Evolutionary conservation across 2,113 vertebrate genomes (phyloP).

Genomic region (Dendrocopos noguchii): DNA sequence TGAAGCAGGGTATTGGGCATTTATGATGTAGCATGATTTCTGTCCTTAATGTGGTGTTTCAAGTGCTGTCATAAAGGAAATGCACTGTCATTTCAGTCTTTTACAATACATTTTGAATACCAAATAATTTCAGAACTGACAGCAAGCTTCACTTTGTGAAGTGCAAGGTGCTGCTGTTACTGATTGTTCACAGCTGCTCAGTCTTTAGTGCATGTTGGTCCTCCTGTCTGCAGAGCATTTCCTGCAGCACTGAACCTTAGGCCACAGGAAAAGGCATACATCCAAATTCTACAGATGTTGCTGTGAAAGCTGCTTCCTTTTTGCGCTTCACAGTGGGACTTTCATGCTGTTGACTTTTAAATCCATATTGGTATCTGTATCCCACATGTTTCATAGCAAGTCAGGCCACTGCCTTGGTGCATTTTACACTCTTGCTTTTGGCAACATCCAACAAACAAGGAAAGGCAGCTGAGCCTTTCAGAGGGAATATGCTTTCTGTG

Average conservation of each 20-base stretch:
- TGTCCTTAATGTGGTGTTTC: rapidly evolving
- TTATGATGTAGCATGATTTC: not conserved
- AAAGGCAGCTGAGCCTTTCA: not conserved
- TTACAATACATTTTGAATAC: not conserved
- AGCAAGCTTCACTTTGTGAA: not conserved
- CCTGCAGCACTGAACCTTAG: not conserved
- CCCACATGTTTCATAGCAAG: not conserved
- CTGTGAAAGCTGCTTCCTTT: not conserved
- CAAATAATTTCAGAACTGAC: not conserved
- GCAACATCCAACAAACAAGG: not conserved
- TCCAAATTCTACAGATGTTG: not conserved
- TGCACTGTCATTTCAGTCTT: not conserved
- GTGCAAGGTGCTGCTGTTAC: rapidly evolving
- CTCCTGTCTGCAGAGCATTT: not conserved
- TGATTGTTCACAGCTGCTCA: rapidly evolving
- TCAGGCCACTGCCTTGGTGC: not conserved
- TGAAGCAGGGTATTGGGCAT: rapidly evolving
- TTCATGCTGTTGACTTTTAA: rapidly evolving
- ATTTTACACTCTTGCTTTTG: not conserved
- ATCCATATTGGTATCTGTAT: not conserved
- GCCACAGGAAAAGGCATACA: not conserved
- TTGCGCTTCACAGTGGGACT: not conserved
- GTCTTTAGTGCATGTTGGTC: not conserved
- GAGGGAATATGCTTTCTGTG: not conserved
- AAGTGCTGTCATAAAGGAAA: not conserved